Evolutionary conservation across 1,140 invertebrate genomes (phyloP).

Genomic region (Chlorops oryzae): DNA sequence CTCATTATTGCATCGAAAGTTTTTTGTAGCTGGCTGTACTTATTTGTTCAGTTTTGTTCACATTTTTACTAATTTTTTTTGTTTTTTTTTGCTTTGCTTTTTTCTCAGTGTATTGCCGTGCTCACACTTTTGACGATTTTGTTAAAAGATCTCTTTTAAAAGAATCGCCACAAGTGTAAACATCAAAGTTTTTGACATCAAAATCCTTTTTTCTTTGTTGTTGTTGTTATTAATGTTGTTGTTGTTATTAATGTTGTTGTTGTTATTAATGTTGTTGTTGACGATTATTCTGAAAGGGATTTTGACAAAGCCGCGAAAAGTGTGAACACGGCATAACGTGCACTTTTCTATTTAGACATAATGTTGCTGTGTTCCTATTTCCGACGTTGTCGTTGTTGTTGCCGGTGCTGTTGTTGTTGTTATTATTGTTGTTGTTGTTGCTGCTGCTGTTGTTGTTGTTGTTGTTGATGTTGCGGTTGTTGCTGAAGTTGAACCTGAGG

Average conservation of each 20-base stretch:
- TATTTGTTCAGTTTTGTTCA: neutral
- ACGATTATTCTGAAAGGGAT: too few species aligned
- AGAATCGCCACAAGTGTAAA: too few species aligned
- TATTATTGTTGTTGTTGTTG: conserved; percentile 12
- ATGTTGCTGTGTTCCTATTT: conserved; percentile 10
- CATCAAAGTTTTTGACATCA: too few species aligned
- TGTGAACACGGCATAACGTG: too few species aligned
- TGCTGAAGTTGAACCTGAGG: conserved; percentile 13
- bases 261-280: conserved; percentile 6
- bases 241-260: conserved; percentile 10
- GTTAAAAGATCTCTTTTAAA: too few species aligned
- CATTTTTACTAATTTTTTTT: neutral
- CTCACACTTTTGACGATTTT: too few species aligned
- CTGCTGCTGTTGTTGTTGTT: conserved; percentile 15
- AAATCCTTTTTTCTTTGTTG: too few species aligned
- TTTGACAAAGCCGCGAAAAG: too few species aligned
- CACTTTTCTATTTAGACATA: conserved; percentile 7
- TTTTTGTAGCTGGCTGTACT: too few species aligned
- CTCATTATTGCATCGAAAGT: too few species aligned
- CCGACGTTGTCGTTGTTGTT: neutral
- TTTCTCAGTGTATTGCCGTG: too few species aligned
- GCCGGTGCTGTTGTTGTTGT: conserved; percentile 9
- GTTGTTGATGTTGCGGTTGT: conserved; percentile 9
- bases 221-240: neutral
- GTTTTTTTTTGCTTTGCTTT: neutral